phyloP scores from a whole-genome alignment of 2,797 vertebrate genomes.

The Pristis pectinata region DNA sequence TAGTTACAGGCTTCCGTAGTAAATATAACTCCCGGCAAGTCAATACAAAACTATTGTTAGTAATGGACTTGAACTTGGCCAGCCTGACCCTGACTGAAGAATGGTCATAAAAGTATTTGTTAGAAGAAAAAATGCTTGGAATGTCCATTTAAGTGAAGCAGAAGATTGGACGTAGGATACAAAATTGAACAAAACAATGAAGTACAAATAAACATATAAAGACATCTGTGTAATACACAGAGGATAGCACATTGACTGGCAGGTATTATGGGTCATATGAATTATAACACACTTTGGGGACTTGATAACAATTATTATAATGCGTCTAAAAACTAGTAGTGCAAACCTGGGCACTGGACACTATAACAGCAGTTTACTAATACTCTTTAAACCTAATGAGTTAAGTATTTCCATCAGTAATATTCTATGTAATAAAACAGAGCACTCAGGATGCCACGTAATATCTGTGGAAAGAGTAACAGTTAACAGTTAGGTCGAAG shows the following conservation, averaged over 20 bases:
- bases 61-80: neutral
- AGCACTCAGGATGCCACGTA: too few species aligned
- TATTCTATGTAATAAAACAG: neutral
- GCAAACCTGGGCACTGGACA: too few species aligned
- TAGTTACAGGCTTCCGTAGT: neutral
- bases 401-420: neutral
- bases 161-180: neutral
- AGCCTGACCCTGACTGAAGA: neutral
- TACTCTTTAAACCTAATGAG: neutral
- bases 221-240: neutral
- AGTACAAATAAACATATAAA: neutral
- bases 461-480: too few species aligned
- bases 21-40: neutral
- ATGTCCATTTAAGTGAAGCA: constrained; percentile 3
- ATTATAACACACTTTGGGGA: neutral
- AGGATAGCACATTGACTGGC: neutral
- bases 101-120: neutral
- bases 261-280: neutral
- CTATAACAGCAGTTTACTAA: too few species aligned
- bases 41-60: neutral
- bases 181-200: neutral
- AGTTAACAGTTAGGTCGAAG: too few species aligned
- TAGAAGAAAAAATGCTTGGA: constrained; percentile 17
- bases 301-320: neutral
- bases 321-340: neutral